phyloP scores from a whole-genome alignment of 92 coral and sea anemone genomes.

The Scolanthus callimorphus region DNA sequence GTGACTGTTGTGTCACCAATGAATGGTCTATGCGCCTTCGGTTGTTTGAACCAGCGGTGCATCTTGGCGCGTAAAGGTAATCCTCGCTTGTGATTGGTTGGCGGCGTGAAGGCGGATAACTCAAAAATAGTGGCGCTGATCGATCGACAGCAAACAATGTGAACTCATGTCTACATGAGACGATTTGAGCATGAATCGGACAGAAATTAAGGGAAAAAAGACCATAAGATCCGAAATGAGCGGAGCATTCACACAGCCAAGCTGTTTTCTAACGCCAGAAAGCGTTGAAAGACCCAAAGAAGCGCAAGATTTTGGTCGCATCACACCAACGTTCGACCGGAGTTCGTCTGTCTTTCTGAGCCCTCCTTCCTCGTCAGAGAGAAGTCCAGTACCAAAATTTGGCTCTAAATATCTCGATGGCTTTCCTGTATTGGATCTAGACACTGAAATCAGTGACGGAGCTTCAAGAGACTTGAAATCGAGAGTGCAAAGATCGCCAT shows the following conservation, averaged over 20 bases:
- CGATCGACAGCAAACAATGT: neutral
- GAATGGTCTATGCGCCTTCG: no score
- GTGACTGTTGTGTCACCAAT: no score
- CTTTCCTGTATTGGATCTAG: constrained; percentile 36
- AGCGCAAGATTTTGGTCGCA: constrained; percentile 28
- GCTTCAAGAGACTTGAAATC: neutral
- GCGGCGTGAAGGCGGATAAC: neutral
- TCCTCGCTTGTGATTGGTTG: neutral
- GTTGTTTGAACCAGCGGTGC: no score
- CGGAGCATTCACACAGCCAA: constrained; percentile 12
- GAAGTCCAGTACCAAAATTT: constrained; percentile 16
- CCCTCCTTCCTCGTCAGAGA: constrained; percentile 57
- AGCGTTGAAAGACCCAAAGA: constrained; percentile 35
- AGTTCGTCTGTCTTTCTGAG: constrained; percentile 54
- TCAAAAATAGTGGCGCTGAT: neutral
- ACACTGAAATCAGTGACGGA: constrained; percentile 27
- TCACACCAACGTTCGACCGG: constrained; percentile 32
- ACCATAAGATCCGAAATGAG: neutral
- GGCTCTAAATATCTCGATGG: constrained; percentile 15
- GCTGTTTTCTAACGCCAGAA: constrained; percentile 64
- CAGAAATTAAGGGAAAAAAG: neutral
- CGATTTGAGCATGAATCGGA: neutral
- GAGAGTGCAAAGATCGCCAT: constrained; percentile 35
- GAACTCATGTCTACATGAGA: neutral
- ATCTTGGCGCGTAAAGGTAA: no score